Conservation (phyloP, 2,888 invertebrate species). For the Drosophila barbarae region DNA sequence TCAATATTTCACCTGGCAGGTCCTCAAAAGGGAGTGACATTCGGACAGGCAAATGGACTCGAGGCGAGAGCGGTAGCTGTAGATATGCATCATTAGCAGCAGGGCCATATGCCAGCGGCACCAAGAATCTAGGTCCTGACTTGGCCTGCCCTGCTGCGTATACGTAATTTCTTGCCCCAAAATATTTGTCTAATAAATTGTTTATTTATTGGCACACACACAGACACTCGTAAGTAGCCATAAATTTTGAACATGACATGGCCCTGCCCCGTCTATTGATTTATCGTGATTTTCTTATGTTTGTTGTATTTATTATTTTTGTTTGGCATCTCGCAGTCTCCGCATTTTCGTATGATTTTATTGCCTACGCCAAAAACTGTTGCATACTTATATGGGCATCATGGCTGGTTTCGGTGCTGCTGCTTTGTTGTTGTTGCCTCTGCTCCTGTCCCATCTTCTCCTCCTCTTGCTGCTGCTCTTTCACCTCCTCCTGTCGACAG, state of each 20-base stretch:
- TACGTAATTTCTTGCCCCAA: slow-evolving; percentile 19
- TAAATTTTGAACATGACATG: slow-evolving; percentile 58
- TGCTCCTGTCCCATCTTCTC: background rate
- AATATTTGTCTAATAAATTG: slow-evolving; percentile 47
- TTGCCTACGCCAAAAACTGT: slow-evolving; percentile 19
- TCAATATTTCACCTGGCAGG: slow-evolving; percentile 23
- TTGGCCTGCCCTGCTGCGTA: slow-evolving; percentile 12
- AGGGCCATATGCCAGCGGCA: slow-evolving; percentile 18
- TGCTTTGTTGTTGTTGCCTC: background rate
- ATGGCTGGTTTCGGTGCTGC: background rate
- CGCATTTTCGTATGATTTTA: slow-evolving; percentile 37
- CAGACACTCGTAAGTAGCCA: slow-evolving; percentile 45
- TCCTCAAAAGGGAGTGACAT: slow-evolving; percentile 32
- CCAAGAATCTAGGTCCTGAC: slow-evolving; percentile 1
- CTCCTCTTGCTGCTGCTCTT: background rate
- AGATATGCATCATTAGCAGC: slow-evolving; percentile 28
- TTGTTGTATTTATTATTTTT: background rate
- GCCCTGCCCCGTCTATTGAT: slow-evolving; percentile 42
- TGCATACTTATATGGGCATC: slow-evolving; percentile 5
- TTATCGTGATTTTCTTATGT: slow-evolving; percentile 43
- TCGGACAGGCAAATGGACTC: slow-evolving; percentile 20
- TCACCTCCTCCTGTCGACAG: slow-evolving; percentile 10
- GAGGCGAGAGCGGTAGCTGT: background rate
- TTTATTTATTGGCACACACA: slow-evolving; percentile 39
- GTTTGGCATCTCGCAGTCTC: slow-evolving; percentile 17